phyloP scores from a whole-genome alignment of 2,888 invertebrate genomes.

The Troides aeacus region DNA sequence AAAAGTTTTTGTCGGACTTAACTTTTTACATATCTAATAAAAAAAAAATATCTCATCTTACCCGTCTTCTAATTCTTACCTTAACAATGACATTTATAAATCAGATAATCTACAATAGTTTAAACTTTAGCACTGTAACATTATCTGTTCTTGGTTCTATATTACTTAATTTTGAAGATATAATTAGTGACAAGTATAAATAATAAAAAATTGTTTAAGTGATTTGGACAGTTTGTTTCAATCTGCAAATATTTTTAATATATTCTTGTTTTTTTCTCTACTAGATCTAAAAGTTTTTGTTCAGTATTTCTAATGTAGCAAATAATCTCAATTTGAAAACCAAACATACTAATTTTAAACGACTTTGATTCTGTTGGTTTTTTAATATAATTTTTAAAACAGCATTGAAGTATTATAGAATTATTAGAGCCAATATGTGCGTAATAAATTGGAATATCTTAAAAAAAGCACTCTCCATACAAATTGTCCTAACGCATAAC shows the following conservation, averaged over 20 bases:
- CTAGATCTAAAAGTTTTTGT: too few relatives aligned
- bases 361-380: not conserved
- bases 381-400: not conserved
- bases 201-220: too few relatives aligned
- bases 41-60: not conserved
- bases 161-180: too few relatives aligned
- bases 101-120: not conserved
- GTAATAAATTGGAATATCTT: not conserved
- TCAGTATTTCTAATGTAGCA: too few relatives aligned
- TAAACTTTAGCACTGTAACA: too few relatives aligned
- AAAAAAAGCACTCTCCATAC: not conserved
- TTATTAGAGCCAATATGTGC: not conserved
- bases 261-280: not conserved
- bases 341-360: not conserved
- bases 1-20: not conserved
- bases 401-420: not conserved
- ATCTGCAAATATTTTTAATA: not conserved
- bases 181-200: too few relatives aligned
- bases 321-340: too few relatives aligned
- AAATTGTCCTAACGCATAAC: conserved; percentile 2
- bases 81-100: not conserved
- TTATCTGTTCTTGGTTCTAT: too few relatives aligned
- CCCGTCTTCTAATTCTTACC: not conserved
- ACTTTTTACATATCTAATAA: not conserved
- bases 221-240: not conserved